Evolutionary conservation across 1,140 invertebrate species (phyloP).

Genomic region (Drosophila grimshawi): DNA sequence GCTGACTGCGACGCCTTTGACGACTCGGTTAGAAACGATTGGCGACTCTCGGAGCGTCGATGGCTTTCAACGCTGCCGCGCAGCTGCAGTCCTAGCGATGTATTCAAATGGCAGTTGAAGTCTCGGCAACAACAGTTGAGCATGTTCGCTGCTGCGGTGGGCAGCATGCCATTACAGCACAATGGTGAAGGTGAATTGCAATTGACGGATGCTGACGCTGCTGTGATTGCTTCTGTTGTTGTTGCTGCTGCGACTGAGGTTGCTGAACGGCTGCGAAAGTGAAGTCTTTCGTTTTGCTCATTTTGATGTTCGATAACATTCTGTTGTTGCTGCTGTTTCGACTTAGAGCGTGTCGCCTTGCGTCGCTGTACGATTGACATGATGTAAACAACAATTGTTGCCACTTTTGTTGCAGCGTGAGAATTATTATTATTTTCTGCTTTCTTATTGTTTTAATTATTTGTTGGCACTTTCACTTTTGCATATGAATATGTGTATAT

Average conservation of each 20-base stretch:
- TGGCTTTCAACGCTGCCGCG: constrained; percentile 57
- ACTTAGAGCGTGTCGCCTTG: constrained; percentile 66
- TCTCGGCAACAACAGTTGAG: constrained; percentile 79
- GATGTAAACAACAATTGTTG: constrained; percentile 26
- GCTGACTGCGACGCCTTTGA: constrained; percentile 18
- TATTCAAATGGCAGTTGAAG: constrained; percentile 77
- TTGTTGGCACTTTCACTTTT: constrained; percentile 63
- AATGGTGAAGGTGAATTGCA: constrained; percentile 66
- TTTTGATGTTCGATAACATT: constrained; percentile 53
- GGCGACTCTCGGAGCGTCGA: constrained; percentile 60
- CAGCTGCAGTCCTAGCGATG: constrained; percentile 41
- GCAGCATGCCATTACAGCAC: constrained; percentile 75
- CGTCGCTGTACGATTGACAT: constrained; percentile 74
- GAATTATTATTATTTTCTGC: constrained; percentile 18
- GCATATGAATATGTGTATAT: constrained; percentile 27
- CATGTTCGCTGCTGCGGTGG: constrained; percentile 45
- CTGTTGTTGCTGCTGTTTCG: constrained; percentile 58
- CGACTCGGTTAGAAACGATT: constrained; percentile 47
- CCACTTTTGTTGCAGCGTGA: constrained; percentile 37
- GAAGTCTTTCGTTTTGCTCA: constrained; percentile 82
- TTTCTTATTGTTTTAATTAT: constrained; percentile 32
- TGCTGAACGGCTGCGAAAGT: constrained; percentile 76
- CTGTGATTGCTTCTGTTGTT: constrained; percentile 7
- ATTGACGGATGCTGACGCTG: constrained; percentile 6
- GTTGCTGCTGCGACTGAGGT: constrained; percentile 44